Percentiles rank a stretch among this genome's conserved stretches.
Conservation (phyloP, 2,888 invertebrate species). For the Agrochola lychnidis region DNA sequence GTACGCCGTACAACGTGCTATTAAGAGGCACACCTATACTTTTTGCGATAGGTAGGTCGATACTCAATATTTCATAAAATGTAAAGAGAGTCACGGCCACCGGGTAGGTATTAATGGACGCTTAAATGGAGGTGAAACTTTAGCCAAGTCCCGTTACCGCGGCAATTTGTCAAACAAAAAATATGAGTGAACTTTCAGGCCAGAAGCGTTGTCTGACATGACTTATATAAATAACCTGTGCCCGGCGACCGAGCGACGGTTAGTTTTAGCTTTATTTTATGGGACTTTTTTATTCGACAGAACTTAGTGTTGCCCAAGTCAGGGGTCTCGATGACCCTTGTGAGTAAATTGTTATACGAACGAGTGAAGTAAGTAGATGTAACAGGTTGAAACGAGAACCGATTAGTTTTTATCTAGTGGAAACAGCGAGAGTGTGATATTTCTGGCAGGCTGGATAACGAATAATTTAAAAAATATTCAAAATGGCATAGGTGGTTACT, state of each 20-base stretch:
- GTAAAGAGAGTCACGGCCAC: constrained; percentile 78
- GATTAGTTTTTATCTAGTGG: constrained; percentile 6
- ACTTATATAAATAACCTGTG: constrained; percentile 86
- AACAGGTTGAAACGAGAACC: constrained; percentile 38
- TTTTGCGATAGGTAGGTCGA: constrained; percentile 59
- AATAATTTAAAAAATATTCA: background rate
- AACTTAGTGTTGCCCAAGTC: constrained; percentile 69
- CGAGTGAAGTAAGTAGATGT: constrained; percentile 33
- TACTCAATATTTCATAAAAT: constrained; percentile 72
- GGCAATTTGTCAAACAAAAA: constrained; percentile 90
- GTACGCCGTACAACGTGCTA: background rate
- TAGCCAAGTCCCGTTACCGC: constrained; percentile 87
- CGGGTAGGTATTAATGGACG: constrained; percentile 83
- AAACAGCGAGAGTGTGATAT: constrained; percentile 2
- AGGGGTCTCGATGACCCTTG: constrained; percentile 57
- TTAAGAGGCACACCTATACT: constrained; percentile 37
- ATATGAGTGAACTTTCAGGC: constrained; percentile 87
- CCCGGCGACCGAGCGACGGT: constrained; percentile 74
- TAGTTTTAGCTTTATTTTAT: constrained; percentile 78
- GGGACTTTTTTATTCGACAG: constrained; percentile 74
- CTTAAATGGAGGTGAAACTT: constrained; percentile 89
- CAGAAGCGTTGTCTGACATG: constrained; percentile 85
- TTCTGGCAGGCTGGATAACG: background rate
- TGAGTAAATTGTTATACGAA: constrained; percentile 56
- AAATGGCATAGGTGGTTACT: background rate